Conservation (phyloP, 92 coral and sea anemone genomes). For the Epizoanthus scotinus region DNA sequence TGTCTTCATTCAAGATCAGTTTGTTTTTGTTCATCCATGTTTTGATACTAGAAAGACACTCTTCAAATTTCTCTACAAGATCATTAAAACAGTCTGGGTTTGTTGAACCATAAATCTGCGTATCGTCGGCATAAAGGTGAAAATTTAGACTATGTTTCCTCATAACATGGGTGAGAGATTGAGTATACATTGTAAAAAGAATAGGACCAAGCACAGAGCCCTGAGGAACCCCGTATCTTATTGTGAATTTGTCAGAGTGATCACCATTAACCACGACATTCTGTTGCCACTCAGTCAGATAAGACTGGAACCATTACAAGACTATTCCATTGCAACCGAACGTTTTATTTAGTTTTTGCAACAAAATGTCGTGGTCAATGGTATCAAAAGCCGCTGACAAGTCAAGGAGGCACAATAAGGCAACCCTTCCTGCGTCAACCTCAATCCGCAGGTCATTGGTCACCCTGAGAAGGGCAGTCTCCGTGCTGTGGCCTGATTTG, state of each 20-base stretch:
- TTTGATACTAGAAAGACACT: slow-evolving; percentile 13
- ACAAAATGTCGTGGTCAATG: slow-evolving; percentile 5
- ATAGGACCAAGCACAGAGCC: slow-evolving; percentile 21
- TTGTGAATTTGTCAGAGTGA: slow-evolving; percentile 17
- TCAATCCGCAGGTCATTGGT: slow-evolving; percentile 16
- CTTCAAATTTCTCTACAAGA: slow-evolving; percentile 17
- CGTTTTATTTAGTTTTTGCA: slow-evolving; percentile 1
- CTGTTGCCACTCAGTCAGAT: slow-evolving; percentile 21
- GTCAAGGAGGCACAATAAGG: slow-evolving; percentile 16
- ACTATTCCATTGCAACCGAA: slow-evolving; percentile 15
- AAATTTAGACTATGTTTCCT: neutral
- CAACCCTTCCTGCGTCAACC: slow-evolving; percentile 11
- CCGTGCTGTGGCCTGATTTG: slow-evolving; percentile 14
- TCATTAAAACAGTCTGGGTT: slow-evolving; percentile 19
- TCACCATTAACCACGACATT: slow-evolving; percentile 17
- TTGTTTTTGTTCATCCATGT: slow-evolving; percentile 18
- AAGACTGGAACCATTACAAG: slow-evolving; percentile 18
- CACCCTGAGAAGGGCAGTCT: slow-evolving; percentile 19
- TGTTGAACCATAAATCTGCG: slow-evolving; percentile 18
- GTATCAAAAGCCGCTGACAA: slow-evolving; percentile 15
- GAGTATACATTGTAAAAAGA: slow-evolving; percentile 1
- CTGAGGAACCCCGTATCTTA: slow-evolving; percentile 17
- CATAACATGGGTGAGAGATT: slow-evolving; percentile 10
- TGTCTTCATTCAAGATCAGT: slow-evolving; percentile 16
- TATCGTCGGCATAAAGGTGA: slow-evolving; percentile 8